Evolutionary conservation across 37 sponge, comb jelly and placozoan genomes (phyloP).

Genomic region (Chondrilla cf. caribensis): DNA sequence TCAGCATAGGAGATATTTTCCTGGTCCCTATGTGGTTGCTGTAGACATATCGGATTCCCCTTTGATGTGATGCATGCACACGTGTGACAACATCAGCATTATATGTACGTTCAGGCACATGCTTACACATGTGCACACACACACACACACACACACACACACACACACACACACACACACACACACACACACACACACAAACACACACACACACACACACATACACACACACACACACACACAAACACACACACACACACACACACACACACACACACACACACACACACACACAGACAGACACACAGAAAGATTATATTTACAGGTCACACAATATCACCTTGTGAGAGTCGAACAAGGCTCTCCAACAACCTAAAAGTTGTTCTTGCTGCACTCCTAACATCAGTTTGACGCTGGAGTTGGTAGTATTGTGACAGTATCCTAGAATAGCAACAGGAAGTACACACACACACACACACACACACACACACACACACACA

Average conservation of each 20-base stretch:
- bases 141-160: conserved; percentile 41
- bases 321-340: too few species aligned
- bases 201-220: too few species aligned
- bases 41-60: too few species aligned
- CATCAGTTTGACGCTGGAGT: conserved; percentile 74
- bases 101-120: too few species aligned
- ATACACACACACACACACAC: too few species aligned
- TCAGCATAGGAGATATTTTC: too few species aligned
- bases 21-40: too few species aligned
- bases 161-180: conserved; percentile 18
- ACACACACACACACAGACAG: background rate
- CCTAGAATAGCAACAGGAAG: background rate
- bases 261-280: too few species aligned
- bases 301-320: background rate
- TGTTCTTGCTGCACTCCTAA: conserved; percentile 80
- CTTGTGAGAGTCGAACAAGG: conserved; percentile 81
- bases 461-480: conserved; percentile 19
- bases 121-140: conserved; percentile 33
- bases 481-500: conserved; percentile 32
- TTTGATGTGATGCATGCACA: too few species aligned
- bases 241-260: too few species aligned
- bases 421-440: conserved; percentile 82
- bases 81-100: too few species aligned
- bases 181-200: background rate
- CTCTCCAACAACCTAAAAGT: conserved; percentile 91